Evolutionary conservation across 2,888 invertebrate genomes (phyloP).

Genomic region (Stenolophus ochropezus): DNA sequence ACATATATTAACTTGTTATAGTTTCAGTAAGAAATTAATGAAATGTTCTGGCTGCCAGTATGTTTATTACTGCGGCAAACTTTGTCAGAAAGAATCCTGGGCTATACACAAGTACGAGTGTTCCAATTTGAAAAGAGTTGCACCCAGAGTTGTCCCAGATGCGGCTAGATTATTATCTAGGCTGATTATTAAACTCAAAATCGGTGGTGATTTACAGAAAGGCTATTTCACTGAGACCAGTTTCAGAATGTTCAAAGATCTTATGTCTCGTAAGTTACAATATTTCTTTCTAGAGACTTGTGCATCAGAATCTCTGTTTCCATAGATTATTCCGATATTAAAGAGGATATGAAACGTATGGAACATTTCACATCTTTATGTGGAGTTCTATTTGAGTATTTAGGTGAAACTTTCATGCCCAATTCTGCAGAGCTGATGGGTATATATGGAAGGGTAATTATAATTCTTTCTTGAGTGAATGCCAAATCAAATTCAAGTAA

Average conservation of each 20-base stretch:
- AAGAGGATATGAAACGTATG: constrained; percentile 82
- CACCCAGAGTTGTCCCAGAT: constrained; percentile 86
- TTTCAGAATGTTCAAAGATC: constrained; percentile 87
- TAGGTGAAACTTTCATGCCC: constrained; percentile 82
- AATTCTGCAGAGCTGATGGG: constrained; percentile 86
- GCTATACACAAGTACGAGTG: constrained; percentile 89
- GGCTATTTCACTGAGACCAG: constrained; percentile 82
- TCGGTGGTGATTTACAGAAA: constrained; percentile 81
- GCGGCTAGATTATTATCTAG: constrained; percentile 87
- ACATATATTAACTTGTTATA: constrained; percentile 53
- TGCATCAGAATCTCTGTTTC: no score
- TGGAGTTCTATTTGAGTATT: constrained; percentile 82
- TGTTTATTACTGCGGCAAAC: constrained; percentile 87
- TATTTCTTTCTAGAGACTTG: no score
- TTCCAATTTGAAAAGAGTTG: constrained; percentile 81
- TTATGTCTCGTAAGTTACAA: constrained; percentile 89
- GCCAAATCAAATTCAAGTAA: not conserved
- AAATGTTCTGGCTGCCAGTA: constrained; percentile 91
- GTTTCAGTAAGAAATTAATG: constrained; percentile 78
- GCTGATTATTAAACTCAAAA: constrained; percentile 81
- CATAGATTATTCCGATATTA: constrained; percentile 88
- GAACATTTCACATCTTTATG: constrained; percentile 87
- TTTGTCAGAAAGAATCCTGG: constrained; percentile 91
- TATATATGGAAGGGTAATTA: constrained; percentile 88
- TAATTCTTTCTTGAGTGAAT: not conserved